Conservation (phyloP, 2,888 invertebrate species). For the Metallyticus violacea region DNA sequence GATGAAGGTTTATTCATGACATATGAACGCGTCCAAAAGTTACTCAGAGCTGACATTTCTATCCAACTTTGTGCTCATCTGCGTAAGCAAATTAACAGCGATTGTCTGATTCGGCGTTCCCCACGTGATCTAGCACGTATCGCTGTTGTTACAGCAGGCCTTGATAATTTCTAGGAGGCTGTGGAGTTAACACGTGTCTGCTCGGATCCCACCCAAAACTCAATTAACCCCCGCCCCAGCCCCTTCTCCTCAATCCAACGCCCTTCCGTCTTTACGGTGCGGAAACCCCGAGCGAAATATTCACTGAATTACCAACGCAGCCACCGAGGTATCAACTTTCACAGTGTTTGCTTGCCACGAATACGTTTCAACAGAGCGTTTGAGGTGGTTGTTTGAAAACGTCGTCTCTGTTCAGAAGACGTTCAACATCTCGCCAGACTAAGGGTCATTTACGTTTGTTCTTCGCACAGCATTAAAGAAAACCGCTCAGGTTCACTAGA, state of each 20-base stretch:
- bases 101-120: neutral
- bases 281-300: neutral
- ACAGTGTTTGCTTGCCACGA: neutral
- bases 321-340: neutral
- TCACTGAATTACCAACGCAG: neutral
- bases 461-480: neutral
- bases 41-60: neutral
- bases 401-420: neutral
- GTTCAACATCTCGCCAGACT: neutral
- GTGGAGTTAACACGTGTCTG: neutral
- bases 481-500: no score
- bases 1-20: neutral
- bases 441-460: neutral
- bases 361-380: neutral
- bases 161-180: neutral
- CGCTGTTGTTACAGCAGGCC: neutral
- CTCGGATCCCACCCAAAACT: constrained; percentile 2
- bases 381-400: neutral
- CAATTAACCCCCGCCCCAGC: constrained; percentile 4
- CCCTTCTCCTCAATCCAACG: no score
- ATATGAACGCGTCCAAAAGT: neutral
- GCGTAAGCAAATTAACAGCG: neutral
- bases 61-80: neutral
- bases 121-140: neutral
- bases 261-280: neutral